phyloP scores from a whole-genome alignment of 2,113 vertebrate species.

The Solenodon paradoxus region DNA sequence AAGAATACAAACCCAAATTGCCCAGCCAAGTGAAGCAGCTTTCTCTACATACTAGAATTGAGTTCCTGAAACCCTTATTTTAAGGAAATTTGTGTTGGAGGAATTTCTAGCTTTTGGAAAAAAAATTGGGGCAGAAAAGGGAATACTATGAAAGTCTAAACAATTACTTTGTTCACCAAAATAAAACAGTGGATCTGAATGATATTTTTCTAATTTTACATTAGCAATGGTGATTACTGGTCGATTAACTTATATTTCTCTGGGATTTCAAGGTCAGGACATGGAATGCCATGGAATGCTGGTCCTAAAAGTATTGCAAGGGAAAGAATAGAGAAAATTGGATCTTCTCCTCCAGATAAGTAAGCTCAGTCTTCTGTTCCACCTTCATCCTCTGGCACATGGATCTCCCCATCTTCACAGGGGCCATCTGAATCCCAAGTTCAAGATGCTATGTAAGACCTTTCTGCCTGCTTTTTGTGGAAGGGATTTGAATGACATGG shows the following conservation, averaged over 20 bases:
- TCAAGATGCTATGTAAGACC: not conserved
- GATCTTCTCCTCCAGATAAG: not conserved
- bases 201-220: not conserved
- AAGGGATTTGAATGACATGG: not conserved
- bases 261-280: not conserved
- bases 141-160: not conserved
- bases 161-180: not conserved
- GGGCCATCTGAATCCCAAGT: not conserved
- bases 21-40: not conserved
- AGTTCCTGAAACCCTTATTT: not conserved
- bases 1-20: not conserved
- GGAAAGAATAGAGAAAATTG: not conserved
- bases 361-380: not conserved
- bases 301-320: not conserved
- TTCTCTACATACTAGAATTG: not conserved
- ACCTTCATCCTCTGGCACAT: not conserved
- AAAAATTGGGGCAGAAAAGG: not conserved
- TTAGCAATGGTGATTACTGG: not conserved
- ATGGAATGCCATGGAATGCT: constrained; percentile 5
- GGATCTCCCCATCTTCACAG: not conserved
- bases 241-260: not conserved
- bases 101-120: not conserved
- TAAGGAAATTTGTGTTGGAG: not conserved
- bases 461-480: not conserved
- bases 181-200: constrained; percentile 28